These are phyloP conservation scores for Orthonychiurus folsomi DNA, from an alignment of 2,888 invertebrate genomes.

Conservation along the genomic window DNA sequence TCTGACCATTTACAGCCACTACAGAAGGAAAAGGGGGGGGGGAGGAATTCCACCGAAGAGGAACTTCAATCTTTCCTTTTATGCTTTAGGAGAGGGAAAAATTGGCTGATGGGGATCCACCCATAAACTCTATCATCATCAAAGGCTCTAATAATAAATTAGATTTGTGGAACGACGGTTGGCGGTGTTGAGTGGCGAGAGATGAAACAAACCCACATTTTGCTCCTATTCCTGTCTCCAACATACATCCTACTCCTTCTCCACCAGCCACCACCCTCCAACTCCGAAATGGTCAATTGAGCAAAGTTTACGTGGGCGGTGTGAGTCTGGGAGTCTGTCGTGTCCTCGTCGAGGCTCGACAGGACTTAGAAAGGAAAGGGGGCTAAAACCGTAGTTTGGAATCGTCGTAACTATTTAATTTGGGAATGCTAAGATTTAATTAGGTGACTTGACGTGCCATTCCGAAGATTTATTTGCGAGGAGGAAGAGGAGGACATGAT, in stretches of 20 bases:
- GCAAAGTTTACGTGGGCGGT: not conserved
- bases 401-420: not conserved
- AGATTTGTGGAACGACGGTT: not conserved
- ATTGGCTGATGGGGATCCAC: not conserved
- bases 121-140: constrained; percentile 1
- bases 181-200: too few relatives aligned
- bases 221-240: too few relatives aligned
- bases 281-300: not conserved
- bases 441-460: constrained; percentile 20
- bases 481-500: constrained; percentile 16
- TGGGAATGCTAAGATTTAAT: constrained; percentile 20
- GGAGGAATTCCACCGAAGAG: not conserved
- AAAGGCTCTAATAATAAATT: not conserved
- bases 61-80: not conserved
- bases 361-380: too few relatives aligned
- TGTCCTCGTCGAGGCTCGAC: too few relatives aligned
- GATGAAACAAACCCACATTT: too few relatives aligned
- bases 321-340: not conserved
- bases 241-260: too few relatives aligned
- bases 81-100: not conserved
- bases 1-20: too few relatives aligned
- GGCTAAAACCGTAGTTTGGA: not conserved
- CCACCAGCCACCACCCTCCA: too few relatives aligned
- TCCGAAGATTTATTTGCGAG: constrained; percentile 22
- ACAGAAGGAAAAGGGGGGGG: too few relatives aligned